Base-by-base conservation (phyloP, 1,140 invertebrate species). In the Spodoptera frugiperda region DNA sequence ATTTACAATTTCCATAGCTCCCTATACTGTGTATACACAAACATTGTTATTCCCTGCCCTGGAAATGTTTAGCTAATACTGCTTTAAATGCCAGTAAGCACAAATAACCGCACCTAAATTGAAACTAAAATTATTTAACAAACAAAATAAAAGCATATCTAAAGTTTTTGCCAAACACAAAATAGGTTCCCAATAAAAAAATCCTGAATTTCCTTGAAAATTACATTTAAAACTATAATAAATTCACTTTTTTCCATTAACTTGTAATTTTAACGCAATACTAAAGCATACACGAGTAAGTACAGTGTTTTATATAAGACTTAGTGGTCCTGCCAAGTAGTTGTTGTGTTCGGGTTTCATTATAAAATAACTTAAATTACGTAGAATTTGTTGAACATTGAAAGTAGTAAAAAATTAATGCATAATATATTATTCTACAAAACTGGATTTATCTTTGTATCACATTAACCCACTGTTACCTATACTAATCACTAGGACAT, bases 1-100 rank as follows among this genome's bases (percentile, higher is more conserved):
- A 70, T 54, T 70, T 54, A 70, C 30, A 51, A 44, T 51, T 53
- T 4, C 5, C 10, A 11, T 57, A 15, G 11, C 12, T 63, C 17
- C 33, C n/a, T 10, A 25, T 6, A 44, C 59, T 44, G 17, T 44
- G 39, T 44, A 63, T 39, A 44, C 59, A 63, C 11, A 63, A 10
- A 51, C 57, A 12, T 53, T 68, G 19, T 67, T n/a, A 49, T 15
- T 19, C 21, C 25, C 48, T 53, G 48, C n/a, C n/a, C 33, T 72
- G 51, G 68, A 72, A 72, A 72, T 72, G 68, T 72, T 57, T 21
- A 57, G 48, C 17, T 75, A 75, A 75, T 75, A 75, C 72, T 75
- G 72, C 57, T 75, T 75, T 75, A 75, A 75, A 75, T 75, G 72
- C 72, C 48, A 75, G 48, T 9, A 21, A 11, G 39, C 57, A 33